A percentile compares a stretch with the other conserved stretches of the same genome.
phyloP scores from a whole-genome alignment of 1,140 invertebrate genomes.

The Drosophila kepulauana region DNA sequence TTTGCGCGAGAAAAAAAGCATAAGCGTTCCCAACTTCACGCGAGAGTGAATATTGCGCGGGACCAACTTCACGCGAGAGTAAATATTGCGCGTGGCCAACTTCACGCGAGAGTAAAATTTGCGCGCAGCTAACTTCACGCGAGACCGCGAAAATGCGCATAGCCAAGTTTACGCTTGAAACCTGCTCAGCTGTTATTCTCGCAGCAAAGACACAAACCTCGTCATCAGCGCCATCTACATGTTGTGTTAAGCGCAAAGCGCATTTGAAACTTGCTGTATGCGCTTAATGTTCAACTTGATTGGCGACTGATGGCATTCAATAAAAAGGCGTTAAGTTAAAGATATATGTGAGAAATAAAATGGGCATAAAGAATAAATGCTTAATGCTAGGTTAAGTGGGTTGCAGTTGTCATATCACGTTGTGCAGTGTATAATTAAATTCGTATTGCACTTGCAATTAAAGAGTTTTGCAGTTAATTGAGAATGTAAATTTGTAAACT shows the following conservation, averaged over 20 bases:
- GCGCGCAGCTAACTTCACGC: background rate
- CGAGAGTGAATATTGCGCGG: background rate
- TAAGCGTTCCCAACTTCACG: background rate
- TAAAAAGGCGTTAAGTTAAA: background rate
- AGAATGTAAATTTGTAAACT: background rate
- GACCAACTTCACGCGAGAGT: background rate
- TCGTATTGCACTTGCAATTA: background rate
- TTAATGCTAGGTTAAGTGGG: background rate
- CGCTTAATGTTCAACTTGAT: background rate
- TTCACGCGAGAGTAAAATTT: background rate
- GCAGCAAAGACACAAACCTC: conserved; percentile 1
- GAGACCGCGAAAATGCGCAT: background rate
- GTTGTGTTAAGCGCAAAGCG: background rate
- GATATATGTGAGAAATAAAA: background rate
- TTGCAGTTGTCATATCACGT: background rate
- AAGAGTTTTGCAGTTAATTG: background rate
- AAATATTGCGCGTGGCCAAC: background rate
- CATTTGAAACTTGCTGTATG: background rate
- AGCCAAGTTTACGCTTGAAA: background rate
- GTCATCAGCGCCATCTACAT: conserved; percentile 3
- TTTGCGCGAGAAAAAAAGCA: too few species aligned
- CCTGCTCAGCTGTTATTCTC: background rate
- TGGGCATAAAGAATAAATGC: background rate
- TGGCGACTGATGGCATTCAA: background rate
- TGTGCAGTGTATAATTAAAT: background rate